Base-by-base conservation (phyloP, 2,113 vertebrate genomes). In the Cinclus cinclus region DNA sequence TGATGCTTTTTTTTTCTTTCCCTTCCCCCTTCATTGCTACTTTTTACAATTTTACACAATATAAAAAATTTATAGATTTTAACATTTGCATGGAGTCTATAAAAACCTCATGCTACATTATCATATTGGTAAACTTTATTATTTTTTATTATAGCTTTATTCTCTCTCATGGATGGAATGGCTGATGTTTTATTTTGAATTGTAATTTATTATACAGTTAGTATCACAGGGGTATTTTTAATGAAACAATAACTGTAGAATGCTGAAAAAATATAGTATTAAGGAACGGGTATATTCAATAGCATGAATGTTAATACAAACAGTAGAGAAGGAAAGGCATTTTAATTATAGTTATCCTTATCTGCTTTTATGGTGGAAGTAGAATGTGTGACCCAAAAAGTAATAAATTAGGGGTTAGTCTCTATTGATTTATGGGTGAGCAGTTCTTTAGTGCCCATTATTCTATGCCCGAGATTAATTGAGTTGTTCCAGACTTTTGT, bases 21-120 rank as follows among this genome's bases (percentile, higher is more conserved):
- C 21, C n/a, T 10, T 49, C 10, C 15, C 55, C 50, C 64, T 55
- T 71, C 42, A 31, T 70, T 91, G 73, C 30, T 82, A 30, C 64
- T 92, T 93, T 90, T 88, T 92, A 82, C 76, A 68, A 53, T 95
- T 94, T 93, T 74, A 44, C 37, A 76, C 77, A 50, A 30, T 81
- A 87, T 93, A 95, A 92, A 90, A 94, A 84, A 94, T 90, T 93
- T 95, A 96, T 94, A 93, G 94, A 82, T 92, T 95, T 93, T 94
- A 95, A 53, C 59, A 82, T 94, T 97, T 90, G 76, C 85, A 90
- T 52, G 28, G 25, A 78, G 88, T 88, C 95, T 82, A 95, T 97
- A 96, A 97, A 97, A 96, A 68, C 69, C 44, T 83, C 50, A 24
- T 94, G 46, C 33, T 86, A 37, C 33, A 65, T 92, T 92, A 78